Evolutionary conservation across 2,113 vertebrate species (phyloP).

Genomic region (Oceanodroma tethys): DNA sequence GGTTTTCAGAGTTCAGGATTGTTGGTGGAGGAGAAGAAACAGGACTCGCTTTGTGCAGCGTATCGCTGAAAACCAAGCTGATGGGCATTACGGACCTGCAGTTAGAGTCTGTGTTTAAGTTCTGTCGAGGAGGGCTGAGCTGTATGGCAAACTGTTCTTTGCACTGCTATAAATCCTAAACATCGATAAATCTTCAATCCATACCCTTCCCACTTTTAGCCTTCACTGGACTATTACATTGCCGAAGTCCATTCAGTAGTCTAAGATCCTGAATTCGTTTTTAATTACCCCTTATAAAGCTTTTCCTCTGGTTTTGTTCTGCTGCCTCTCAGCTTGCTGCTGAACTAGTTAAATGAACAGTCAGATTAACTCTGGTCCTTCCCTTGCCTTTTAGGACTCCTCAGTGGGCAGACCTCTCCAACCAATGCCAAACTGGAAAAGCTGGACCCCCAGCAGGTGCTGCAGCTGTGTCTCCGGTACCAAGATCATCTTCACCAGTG

Average conservation of each 20-base stretch:
- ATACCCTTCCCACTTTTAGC: background rate
- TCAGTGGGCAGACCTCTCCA: conserved; percentile 91
- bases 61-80: background rate
- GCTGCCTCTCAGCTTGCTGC: background rate
- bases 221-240: background rate
- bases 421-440: conserved; percentile 87
- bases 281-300: background rate
- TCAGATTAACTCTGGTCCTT: background rate
- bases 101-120: background rate
- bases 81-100: accelerated
- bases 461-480: conserved; percentile 92
- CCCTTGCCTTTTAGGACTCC: conserved; percentile 75
- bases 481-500: conserved; percentile 97
- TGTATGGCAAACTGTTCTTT: background rate
- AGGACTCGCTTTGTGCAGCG: accelerated
- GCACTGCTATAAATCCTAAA: background rate
- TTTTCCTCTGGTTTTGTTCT: background rate
- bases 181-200: background rate
- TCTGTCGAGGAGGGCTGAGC: background rate
- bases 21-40: background rate
- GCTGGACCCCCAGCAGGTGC: conserved; percentile 88
- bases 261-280: background rate
- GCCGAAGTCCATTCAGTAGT: background rate
- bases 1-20: background rate
- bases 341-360: background rate